Base-by-base conservation (phyloP, 2,888 invertebrate species). In the Papilio elwesi region DNA sequence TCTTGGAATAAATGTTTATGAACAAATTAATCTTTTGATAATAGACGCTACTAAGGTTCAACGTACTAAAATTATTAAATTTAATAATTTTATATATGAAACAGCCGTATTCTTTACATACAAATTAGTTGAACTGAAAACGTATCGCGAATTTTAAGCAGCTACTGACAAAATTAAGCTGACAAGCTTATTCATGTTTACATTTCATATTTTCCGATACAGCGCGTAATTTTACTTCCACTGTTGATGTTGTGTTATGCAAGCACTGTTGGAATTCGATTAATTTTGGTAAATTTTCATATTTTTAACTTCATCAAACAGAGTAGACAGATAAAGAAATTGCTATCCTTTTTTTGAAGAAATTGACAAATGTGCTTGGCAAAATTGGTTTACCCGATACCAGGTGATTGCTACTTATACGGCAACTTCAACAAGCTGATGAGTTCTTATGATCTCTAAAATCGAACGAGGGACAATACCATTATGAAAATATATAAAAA, bases 101-200 rank as follows among this genome's bases (percentile, higher is more conserved):
- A 53, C 52, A 53, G 53, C 38, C 16, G 15, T 12, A 52, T 68
- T 68, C 68, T 68, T 49, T 55, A 59, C 26, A 68, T 68, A 68
- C 57, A 68, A 49, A 68, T 49, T 59, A 68, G n/a, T 49, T 59
- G 36, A 68, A 48, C 57, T 68, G 59, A 38, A 68, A 59, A 59
- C 38, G 49, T 68, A 68, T 68, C 68, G n/a, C n/a, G 48, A 48
- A 68, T 68, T 68, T 68, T 49, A 48, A 59, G 13, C 43, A 48
- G 59, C 59, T 11, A 15, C 49, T 68, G 68, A 59, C 59, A 68
- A 48, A 59, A 59, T 68, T 59, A 15, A 11, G 36, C 59, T 59
- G 48, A 49, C 49, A 36, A 68, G 48, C 57, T 68, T 59, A 49
- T 59, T 68, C 59, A 68, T 26, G 64, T 64, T 64, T 64, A 13